Conservation (phyloP, 2,797 vertebrate species). For the Psittacula derbiana region DNA sequence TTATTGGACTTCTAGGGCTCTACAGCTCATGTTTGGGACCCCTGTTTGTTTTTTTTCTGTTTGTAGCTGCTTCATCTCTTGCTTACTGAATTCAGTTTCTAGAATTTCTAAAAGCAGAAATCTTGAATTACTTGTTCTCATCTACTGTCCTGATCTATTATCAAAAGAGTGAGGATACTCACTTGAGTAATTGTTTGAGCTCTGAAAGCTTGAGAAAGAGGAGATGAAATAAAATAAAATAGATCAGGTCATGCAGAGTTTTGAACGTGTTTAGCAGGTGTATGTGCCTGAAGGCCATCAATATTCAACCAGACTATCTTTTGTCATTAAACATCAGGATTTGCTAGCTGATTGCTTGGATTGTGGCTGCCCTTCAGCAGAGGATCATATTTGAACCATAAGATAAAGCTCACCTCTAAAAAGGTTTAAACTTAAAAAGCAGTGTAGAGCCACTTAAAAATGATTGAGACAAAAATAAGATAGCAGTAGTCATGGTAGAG, state of each 20-base stretch:
- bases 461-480: not conserved
- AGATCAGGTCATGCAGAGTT: not conserved
- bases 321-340: not conserved
- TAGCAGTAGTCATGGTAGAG: not conserved
- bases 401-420: not conserved
- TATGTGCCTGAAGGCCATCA: not conserved
- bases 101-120: not conserved
- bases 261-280: not conserved
- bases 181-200: not conserved
- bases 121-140: not conserved
- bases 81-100: not conserved
- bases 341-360: not conserved
- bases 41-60: not conserved
- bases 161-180: not conserved
- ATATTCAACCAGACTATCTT: rapidly evolving
- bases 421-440: not conserved
- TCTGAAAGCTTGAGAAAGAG: not conserved
- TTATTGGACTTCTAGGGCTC: not conserved
- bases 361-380: not conserved
- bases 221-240: not conserved
- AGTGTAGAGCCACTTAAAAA: not conserved
- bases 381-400: not conserved
- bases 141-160: not conserved
- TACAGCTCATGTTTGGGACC: not conserved
- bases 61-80: not conserved